Conservation (phyloP, 2,797 vertebrate species). For the Ispidina lecontei region DNA sequence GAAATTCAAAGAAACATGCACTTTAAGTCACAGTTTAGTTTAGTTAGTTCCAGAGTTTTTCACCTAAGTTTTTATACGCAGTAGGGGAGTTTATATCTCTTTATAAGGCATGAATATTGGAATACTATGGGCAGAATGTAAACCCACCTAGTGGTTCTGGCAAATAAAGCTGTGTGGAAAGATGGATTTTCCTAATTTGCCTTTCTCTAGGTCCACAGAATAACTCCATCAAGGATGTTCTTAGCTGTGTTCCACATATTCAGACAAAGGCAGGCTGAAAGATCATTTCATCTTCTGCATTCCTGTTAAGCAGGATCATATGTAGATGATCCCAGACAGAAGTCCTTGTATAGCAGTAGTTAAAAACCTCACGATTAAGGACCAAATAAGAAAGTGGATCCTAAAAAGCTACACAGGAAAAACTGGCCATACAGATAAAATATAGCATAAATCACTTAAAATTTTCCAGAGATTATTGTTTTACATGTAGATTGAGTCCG, state of each 20-base stretch:
- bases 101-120: not conserved
- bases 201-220: not conserved
- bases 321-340: not conserved
- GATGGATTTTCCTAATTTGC: not conserved
- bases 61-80: not conserved
- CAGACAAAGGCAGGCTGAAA: not conserved
- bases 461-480: not conserved
- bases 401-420: not conserved
- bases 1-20: not conserved
- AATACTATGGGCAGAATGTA: not conserved
- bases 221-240: not conserved
- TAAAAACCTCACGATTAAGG: not conserved
- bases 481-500: not conserved
- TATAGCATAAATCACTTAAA: not conserved
- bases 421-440: not conserved
- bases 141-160: not conserved
- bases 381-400: not conserved
- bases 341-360: not conserved
- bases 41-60: not conserved
- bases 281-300: not conserved
- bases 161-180: not conserved
- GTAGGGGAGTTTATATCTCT: not conserved
- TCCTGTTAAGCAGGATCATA: not conserved
- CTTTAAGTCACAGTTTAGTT: not conserved
- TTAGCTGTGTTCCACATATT: not conserved